phyloP scores from a whole-genome alignment of 1,140 invertebrate genomes.

The Ceratina australensis region DNA sequence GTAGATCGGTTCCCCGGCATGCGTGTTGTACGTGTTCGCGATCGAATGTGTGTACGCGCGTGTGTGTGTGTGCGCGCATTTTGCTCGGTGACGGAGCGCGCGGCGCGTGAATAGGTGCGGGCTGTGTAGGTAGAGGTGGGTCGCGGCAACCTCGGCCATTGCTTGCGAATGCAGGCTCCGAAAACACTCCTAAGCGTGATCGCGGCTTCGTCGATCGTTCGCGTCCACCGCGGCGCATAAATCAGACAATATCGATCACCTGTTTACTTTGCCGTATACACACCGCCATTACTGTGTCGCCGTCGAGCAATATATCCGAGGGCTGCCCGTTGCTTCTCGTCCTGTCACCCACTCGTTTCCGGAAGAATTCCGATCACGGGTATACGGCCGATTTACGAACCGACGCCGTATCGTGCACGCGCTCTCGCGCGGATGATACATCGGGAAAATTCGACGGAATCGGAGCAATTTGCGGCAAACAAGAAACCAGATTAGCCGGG shows the following conservation, averaged over 20 bases:
- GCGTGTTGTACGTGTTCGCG: not conserved
- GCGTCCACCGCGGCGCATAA: constrained; percentile 41
- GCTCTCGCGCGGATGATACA: not conserved
- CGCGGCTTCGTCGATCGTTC: constrained; percentile 43
- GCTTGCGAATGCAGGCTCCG: constrained; percentile 47
- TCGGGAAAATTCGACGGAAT: not conserved
- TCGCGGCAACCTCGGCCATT: constrained; percentile 37
- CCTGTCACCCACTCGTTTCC: not conserved
- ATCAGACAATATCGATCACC: constrained; percentile 63
- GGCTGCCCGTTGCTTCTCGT: not conserved
- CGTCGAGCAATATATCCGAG: not conserved
- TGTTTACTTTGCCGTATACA: constrained; percentile 53
- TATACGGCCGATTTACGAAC: constrained; percentile 22
- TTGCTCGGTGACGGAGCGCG: not conserved
- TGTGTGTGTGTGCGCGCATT: constrained; percentile 14
- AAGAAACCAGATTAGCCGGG: constrained; percentile 2
- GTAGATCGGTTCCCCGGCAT: not conserved
- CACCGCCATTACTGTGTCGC: constrained; percentile 39
- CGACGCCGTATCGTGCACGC: not conserved
- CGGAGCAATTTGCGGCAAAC: not conserved
- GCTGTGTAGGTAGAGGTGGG: constrained; percentile 1
- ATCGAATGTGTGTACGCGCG: constrained; percentile 4
- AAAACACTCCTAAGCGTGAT: constrained; percentile 52
- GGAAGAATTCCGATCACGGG: not conserved
- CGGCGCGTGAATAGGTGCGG: constrained; percentile 9